A percentile compares a stretch with the other conserved stretches of the same genome.
phyloP scores from a whole-genome alignment of 2,113 vertebrate species.

The Australoheros scitulus region DNA sequence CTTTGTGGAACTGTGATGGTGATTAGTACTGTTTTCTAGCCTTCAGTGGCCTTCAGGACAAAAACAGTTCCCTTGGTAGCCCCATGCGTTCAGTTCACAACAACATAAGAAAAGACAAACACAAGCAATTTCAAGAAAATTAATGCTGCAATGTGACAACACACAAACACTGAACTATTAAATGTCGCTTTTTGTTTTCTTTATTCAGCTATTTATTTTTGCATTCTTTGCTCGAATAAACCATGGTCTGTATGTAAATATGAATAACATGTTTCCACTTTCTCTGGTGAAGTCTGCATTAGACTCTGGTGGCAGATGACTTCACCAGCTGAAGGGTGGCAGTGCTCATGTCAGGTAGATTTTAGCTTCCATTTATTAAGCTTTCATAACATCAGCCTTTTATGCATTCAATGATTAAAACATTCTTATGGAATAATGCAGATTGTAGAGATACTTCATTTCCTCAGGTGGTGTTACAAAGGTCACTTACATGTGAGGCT shows the following conservation, averaged over 20 bases:
- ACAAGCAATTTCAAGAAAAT: not conserved
- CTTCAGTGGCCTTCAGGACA: not conserved
- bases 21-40: not conserved
- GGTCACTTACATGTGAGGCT: not conserved
- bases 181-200: not conserved
- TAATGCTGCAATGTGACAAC: not conserved
- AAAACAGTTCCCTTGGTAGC: not conserved
- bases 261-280: not conserved
- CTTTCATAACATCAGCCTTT: not conserved
- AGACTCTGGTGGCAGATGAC: not conserved
- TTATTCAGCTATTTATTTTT: not conserved
- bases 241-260: not conserved
- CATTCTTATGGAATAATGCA: slow-evolving; percentile 1
- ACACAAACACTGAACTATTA: not conserved
- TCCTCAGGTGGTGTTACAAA: not conserved
- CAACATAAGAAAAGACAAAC: not conserved
- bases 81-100: not conserved
- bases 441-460: not conserved
- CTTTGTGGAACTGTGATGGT: not conserved
- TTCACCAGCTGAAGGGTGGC: not conserved
- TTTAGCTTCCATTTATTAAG: not conserved
- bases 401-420: not conserved
- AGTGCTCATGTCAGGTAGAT: not conserved
- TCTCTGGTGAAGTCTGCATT: not conserved
- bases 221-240: not conserved